Evolutionary conservation across 2,888 invertebrate genomes (phyloP).

Genomic region (Ceraclea dissimilis): DNA sequence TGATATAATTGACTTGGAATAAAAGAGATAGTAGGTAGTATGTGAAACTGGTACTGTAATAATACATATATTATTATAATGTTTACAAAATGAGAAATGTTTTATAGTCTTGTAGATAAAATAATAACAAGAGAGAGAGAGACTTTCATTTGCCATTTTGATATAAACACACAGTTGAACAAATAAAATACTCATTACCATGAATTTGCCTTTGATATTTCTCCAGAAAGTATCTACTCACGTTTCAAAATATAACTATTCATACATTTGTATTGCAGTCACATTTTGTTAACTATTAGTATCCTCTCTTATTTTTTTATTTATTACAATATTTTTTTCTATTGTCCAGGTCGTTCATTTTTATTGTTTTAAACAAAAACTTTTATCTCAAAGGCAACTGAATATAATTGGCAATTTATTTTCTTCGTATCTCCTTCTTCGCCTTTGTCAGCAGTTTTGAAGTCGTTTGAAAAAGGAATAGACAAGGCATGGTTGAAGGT

Average conservation of each 20-base stretch:
- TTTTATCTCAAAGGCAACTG: slow-evolving; percentile 23
- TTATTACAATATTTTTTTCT: background rate
- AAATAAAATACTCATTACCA: background rate
- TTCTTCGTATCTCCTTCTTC: slow-evolving; percentile 25
- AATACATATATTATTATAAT: background rate
- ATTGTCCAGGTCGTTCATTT: slow-evolving; percentile 12
- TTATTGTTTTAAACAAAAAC: slow-evolving; percentile 25
- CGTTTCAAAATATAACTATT: background rate
- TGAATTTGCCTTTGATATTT: background rate
- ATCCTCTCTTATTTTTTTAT: background rate
- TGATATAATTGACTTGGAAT: too few species aligned
- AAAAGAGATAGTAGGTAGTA: too few species aligned
- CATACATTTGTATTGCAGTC: background rate
- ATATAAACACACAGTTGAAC: slow-evolving; percentile 1
- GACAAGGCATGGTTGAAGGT: slow-evolving; percentile 12
- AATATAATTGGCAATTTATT: slow-evolving; percentile 27
- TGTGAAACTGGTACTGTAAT: too few species aligned
- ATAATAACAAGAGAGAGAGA: background rate
- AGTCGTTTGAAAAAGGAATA: slow-evolving; percentile 21
- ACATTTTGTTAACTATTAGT: background rate
- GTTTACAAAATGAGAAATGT: slow-evolving; percentile 1
- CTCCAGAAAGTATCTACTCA: too few species aligned
- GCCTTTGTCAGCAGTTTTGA: slow-evolving; percentile 26
- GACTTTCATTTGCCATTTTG: background rate
- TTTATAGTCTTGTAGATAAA: background rate